Conservation (phyloP, 2,113 vertebrate species). For the Dicrurus megarhynchus region DNA sequence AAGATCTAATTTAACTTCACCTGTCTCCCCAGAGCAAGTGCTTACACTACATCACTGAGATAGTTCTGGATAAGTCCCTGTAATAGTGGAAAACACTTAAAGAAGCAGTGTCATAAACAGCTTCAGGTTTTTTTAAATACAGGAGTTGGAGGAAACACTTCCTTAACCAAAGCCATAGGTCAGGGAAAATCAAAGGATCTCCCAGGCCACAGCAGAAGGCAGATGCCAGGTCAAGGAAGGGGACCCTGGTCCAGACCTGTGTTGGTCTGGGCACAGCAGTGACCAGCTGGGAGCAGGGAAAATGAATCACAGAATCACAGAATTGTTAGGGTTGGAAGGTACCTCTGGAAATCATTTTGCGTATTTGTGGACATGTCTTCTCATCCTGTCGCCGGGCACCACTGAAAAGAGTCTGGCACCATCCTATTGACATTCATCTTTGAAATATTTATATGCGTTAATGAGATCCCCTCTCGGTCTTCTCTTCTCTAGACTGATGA, state of each 20-base stretch:
- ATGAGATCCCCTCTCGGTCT: background rate
- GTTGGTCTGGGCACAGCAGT: fast-evolving
- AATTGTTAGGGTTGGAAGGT: background rate
- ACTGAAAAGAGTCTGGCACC: background rate
- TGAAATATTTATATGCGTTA: background rate
- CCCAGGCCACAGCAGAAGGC: background rate
- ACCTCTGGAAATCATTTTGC: background rate
- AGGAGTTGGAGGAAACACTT: background rate
- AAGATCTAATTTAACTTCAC: background rate
- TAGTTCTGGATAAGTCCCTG: background rate
- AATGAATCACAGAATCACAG: background rate
- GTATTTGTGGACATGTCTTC: background rate
- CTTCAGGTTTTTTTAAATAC: background rate
- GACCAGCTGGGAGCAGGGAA: background rate
- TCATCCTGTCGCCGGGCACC: background rate
- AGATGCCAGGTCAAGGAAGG: background rate
- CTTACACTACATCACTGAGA: background rate
- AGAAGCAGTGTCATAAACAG: background rate
- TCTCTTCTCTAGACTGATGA: background rate
- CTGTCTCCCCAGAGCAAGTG: background rate
- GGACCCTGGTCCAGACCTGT: background rate
- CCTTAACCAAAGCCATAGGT: background rate
- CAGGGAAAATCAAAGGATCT: background rate
- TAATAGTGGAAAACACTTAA: background rate
- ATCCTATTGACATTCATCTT: background rate